phyloP scores from a whole-genome alignment of 2,113 vertebrate genomes.

The Pachyramphus minor region DNA sequence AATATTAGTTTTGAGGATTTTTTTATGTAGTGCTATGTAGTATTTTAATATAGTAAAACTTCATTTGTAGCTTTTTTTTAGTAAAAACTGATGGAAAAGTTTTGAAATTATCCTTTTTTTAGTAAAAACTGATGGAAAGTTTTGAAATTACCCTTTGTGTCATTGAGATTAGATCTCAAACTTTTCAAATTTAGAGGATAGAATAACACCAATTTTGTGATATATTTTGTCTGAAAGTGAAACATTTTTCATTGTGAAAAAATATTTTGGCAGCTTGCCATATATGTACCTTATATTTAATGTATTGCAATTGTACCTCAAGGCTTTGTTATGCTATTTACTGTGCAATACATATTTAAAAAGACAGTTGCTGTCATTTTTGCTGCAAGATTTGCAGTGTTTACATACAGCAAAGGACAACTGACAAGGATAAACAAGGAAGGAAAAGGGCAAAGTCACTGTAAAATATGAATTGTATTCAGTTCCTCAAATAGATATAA shows the following conservation, averaged over 20 bases:
- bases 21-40: background rate
- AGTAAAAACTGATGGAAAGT: background rate
- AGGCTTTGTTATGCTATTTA: slow-evolving; percentile 13
- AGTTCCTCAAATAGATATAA: background rate
- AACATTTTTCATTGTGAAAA: background rate
- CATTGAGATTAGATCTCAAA: background rate
- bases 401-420: background rate
- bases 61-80: background rate
- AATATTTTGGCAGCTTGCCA: background rate
- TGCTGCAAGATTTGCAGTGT: background rate
- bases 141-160: background rate
- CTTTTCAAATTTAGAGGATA: background rate
- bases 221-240: background rate
- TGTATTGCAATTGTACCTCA: background rate
- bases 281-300: background rate
- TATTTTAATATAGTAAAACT: background rate
- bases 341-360: background rate
- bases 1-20: background rate
- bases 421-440: background rate
- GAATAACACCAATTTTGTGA: background rate
- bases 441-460: slow-evolving; percentile 1
- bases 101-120: background rate
- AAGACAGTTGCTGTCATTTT: slow-evolving; percentile 44
- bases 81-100: background rate
- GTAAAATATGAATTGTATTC: background rate